Percentiles rank a stretch among this genome's conserved stretches.
Evolutionary conservation across 2,113 vertebrate species (phyloP).

Genomic region (Bothrops jararaca): DNA sequence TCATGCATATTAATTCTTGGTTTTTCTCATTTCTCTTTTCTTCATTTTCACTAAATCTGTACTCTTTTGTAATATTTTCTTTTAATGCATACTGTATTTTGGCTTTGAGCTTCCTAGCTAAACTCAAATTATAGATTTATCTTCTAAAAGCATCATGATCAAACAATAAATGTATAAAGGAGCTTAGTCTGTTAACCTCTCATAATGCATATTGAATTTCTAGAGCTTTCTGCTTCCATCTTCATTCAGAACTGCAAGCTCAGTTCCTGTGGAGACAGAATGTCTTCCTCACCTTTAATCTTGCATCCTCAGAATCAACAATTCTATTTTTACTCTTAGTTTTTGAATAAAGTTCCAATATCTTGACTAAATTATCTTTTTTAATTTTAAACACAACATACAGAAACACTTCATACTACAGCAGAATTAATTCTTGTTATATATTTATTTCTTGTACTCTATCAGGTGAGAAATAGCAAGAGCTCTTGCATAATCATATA

Average conservation of each 20-base stretch:
- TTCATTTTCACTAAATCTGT: background rate
- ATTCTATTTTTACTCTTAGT: background rate
- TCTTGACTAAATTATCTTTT: slow-evolving; percentile 7
- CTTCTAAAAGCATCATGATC: background rate
- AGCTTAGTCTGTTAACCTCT: background rate
- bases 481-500: background rate
- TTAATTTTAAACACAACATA: slow-evolving; percentile 3
- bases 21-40: background rate
- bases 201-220: background rate
- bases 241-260: background rate
- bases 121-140: background rate
- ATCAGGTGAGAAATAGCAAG: background rate
- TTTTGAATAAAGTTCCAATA: background rate
- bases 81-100: background rate
- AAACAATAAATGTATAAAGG: background rate
- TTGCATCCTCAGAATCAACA: background rate
- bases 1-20: background rate
- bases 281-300: background rate
- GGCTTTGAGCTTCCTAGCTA: background rate
- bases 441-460: background rate
- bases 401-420: background rate
- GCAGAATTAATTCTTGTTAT: background rate
- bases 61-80: background rate
- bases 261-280: background rate
- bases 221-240: background rate